Evolutionary conservation across 2,888 invertebrate genomes (phyloP).

Genomic region (Drosophila rellima): DNA sequence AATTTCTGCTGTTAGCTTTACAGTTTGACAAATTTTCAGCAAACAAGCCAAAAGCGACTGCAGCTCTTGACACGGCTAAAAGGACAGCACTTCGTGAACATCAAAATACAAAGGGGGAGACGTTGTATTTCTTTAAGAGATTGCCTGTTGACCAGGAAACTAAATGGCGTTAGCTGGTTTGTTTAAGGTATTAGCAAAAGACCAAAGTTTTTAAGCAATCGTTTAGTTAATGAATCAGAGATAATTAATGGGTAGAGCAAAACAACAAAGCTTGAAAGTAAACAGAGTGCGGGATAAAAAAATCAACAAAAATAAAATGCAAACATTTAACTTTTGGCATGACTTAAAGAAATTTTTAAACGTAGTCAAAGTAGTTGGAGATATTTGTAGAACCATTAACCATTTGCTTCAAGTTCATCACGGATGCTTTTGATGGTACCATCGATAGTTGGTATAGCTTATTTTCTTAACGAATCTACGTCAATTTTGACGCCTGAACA

Average conservation of each 20-base stretch:
- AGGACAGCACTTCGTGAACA: slow-evolving; percentile 34
- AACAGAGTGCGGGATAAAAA: not conserved
- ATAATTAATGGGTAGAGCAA: not conserved
- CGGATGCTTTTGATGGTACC: not conserved
- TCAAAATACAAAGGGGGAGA: slow-evolving; percentile 9
- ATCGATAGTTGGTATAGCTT: not conserved
- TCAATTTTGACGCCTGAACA: slow-evolving; percentile 16
- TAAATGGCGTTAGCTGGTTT: slow-evolving; percentile 27
- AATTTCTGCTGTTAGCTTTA: slow-evolving; percentile 70
- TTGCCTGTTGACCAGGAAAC: slow-evolving; percentile 19
- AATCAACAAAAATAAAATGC: not conserved
- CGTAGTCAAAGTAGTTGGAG: no score
- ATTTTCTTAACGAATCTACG: not conserved
- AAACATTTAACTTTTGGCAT: not conserved
- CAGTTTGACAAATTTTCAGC: slow-evolving; percentile 74
- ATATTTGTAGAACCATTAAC: no score
- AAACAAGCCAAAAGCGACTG: slow-evolving; percentile 65
- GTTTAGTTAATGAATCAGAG: slow-evolving; percentile 2
- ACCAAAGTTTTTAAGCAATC: slow-evolving; percentile 21
- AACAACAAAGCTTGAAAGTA: not conserved
- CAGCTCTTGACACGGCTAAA: slow-evolving; percentile 46
- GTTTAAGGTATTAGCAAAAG: slow-evolving; percentile 25
- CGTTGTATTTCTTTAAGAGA: slow-evolving; percentile 21
- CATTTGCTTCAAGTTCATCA: not conserved
- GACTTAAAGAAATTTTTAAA: no score